Evolutionary conservation across 1,140 invertebrate genomes (phyloP), one percentile per base, ranked within the genome.

Genomic region (Pemphigus obesinymphae): DNA sequence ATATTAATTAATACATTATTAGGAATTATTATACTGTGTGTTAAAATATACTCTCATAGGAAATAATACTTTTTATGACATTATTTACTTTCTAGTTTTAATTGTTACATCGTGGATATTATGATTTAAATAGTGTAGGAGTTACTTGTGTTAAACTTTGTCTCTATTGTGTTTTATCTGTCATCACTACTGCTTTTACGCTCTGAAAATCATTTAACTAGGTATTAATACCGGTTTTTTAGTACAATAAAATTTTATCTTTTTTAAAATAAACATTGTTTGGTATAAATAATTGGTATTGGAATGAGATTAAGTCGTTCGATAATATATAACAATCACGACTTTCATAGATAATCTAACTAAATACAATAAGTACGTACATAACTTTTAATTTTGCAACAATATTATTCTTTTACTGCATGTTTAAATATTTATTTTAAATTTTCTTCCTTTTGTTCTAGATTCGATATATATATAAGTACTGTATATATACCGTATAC

Each of bases 171-270:
- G 6, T 78, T 78, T 61, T 43, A 43, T 53, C 31, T 61, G 76
- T 61, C 55, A 63, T 45, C 40, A 45, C 17, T 40, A 61, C 55
- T 78, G 61, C 13, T 58, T 78, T 80, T 58, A 80, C 55, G 76
- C 76, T 80, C 76, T 80, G 45, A 43, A 63, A 58, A 80, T 43
- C 23, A 76, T 78, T n/a, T 23, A 76, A 37, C 43, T 75, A n/a
- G n/a, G n/a, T n/a, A 53, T 23, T 78, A 78, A 76, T 10, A 10
- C 48, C 13, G 31, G 73, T 55, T 55, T 55, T 53, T 26, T 55
- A 43, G 8, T 55, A 37, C 37, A 55, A 55, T 37, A 34, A 37
- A 45, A 7, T 43, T 45, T 20, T 23, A 70, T 70, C 11, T 70
- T 15, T 70, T 26, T 70, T 43, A 70, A 45, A 45, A 45, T 11